Conservation (phyloP, 2,113 vertebrate genomes). For the Shinisaurus crocodilurus region DNA sequence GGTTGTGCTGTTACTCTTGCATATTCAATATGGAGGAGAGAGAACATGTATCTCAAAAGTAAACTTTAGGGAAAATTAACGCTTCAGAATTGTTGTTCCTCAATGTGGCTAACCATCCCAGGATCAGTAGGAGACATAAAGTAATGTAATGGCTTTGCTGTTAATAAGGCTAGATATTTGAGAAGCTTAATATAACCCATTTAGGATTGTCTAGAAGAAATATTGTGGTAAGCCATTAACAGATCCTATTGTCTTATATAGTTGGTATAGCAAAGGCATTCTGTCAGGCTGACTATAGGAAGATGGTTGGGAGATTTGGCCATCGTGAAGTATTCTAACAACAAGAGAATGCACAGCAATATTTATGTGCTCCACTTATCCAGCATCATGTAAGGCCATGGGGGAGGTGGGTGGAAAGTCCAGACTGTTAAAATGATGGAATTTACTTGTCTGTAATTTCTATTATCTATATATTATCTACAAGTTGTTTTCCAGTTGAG, state of each 20-base stretch:
- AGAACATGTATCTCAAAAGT: neutral
- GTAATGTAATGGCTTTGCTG: neutral
- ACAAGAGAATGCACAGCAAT: neutral
- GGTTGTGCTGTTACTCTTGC: neutral
- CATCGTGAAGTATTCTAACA: neutral
- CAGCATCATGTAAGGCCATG: neutral
- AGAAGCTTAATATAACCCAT: neutral
- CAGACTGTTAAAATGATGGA: neutral
- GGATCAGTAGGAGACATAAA: neutral
- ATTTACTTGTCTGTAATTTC: neutral
- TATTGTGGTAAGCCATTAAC: fast-evolving
- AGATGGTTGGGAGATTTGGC: neutral
- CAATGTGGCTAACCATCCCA: neutral
- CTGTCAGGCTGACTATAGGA: neutral
- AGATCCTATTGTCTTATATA: neutral
- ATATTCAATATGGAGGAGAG: neutral
- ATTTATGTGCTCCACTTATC: neutral
- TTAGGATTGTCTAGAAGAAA: neutral
- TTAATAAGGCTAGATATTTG: fast-evolving
- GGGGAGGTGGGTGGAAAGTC: neutral
- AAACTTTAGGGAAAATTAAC: neutral
- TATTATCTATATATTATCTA: neutral
- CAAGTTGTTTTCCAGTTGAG: neutral
- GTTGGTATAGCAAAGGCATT: neutral
- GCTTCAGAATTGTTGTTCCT: fast-evolving